Base-by-base conservation (phyloP, 2,888 invertebrate species). In the Pelosia muscerda region DNA sequence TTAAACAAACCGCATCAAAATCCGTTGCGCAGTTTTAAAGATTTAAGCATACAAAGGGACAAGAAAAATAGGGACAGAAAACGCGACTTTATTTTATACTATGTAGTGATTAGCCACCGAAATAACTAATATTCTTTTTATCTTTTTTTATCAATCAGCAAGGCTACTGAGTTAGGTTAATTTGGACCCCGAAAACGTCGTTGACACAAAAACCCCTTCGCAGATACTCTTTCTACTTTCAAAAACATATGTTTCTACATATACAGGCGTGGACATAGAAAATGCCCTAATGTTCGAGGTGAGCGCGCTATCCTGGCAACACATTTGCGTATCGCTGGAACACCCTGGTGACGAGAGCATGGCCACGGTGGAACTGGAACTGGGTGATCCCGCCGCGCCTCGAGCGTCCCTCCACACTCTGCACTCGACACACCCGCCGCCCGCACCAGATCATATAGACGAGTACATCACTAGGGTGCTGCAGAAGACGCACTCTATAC, bases 271-370 rank as follows among this genome's bases (percentile, higher is more conserved):
- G 95, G 97, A 97, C 87, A 90, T 96, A 59, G 97, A 97, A 80
- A 96, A 95, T 81, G 96, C 97, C 78, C 96, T 97, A n/a, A 98
- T 98, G 96, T 97, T 99, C 88, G 99, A 99, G 93, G 96, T 99
- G 80, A 98, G 97, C 82, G 98, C 98, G 3, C 94, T 98, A 49
- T 98, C 98, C 0, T 97, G 98, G 95, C 97, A 97, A 74, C 98
- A 98, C 89, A 96, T 99, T 75, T 97, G 98, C 13, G 97, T 99
- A 25, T 97, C 98, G 11, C 96, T 99, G 86, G 98, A 99, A 88
- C 98, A 99, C 93, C 99, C 99, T 0, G 94, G 97, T 25, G 98
- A 98, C 86, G 98, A 98, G 89, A 97, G 98, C 72, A 97, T 99
- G 96, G 98, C 98, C 0, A 98, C 99, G 0, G 97, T 98, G 19